A percentile compares a stretch with the other conserved stretches of the same genome.
phyloP scores from a whole-genome alignment of 2,113 vertebrate species.

The Corythoichthys intestinalis region DNA sequence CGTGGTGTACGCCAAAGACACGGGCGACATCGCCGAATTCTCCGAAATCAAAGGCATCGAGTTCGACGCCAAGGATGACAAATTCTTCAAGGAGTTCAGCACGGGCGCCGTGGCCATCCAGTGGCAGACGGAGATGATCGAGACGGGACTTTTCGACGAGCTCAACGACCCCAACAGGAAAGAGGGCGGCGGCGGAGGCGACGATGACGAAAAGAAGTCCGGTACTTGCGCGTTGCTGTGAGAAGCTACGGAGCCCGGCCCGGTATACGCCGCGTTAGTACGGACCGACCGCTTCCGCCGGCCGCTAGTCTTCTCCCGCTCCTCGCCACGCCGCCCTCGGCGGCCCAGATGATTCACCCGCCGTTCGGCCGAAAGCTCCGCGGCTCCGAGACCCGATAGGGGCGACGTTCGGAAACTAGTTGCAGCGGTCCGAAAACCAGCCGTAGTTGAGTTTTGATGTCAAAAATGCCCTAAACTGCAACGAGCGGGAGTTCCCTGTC shows the following conservation, averaged over 20 bases:
- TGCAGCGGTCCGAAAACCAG: too few relatives aligned
- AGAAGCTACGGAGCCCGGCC: conserved; percentile 21
- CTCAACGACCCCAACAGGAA: conserved; percentile 83
- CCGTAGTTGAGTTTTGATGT: too few relatives aligned
- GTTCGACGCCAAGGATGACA: conserved; percentile 84
- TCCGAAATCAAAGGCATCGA: conserved; percentile 84
- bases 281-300: too few relatives aligned
- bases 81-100: conserved; percentile 86
- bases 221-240: conserved; percentile 84
- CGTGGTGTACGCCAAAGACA: conserved; percentile 89
- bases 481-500: too few relatives aligned
- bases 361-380: too few relatives aligned
- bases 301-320: too few relatives aligned
- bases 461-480: too few relatives aligned
- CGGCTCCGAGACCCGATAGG: too few relatives aligned
- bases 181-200: conserved; percentile 43
- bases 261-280: too few relatives aligned
- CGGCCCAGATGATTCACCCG: too few relatives aligned
- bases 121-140: conserved; percentile 90
- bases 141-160: conserved; percentile 86
- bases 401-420: too few relatives aligned
- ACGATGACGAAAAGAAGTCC: conserved; percentile 75
- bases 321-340: too few relatives aligned
- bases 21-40: conserved; percentile 87
- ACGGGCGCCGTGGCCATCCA: conserved; percentile 82